Evolutionary conservation across 1,140 invertebrate genomes (phyloP).

Genomic region (Heliothis virescens): DNA sequence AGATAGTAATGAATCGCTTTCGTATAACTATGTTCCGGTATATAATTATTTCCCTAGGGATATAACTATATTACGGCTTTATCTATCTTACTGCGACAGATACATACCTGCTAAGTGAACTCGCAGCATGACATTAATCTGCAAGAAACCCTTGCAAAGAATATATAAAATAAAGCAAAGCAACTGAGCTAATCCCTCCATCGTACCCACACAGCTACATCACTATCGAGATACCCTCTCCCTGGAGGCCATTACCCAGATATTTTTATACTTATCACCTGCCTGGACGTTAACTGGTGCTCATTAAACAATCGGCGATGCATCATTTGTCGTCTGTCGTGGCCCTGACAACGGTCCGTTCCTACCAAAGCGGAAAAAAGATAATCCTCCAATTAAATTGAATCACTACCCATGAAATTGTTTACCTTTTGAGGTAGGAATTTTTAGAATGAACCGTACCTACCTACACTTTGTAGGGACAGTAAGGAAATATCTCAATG

Average conservation of each 20-base stretch:
- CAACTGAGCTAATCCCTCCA: too few relatives aligned
- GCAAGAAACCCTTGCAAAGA: too few relatives aligned
- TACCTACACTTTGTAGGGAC: conserved; percentile 1
- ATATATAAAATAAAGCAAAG: too few relatives aligned
- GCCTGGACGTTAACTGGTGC: conserved; percentile 20
- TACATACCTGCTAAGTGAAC: too few relatives aligned
- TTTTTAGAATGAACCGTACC: conserved; percentile 48
- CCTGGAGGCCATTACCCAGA: neutral
- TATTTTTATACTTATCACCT: conserved; percentile 38
- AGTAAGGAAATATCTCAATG: neutral
- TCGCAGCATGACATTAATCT: too few relatives aligned
- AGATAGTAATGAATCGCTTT: too few relatives aligned
- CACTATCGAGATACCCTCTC: neutral
- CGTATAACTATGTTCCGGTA: too few relatives aligned
- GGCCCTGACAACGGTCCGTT: conserved; percentile 74
- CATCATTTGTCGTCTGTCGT: conserved; percentile 80
- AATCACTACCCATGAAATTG: conserved; percentile 82
- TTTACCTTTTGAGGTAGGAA: conserved; percentile 77
- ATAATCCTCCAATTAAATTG: conserved; percentile 82
- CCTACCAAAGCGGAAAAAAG: conserved; percentile 71
- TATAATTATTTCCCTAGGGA: too few relatives aligned
- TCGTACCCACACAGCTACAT: neutral
- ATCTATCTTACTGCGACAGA: too few relatives aligned
- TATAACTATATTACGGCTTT: too few relatives aligned
- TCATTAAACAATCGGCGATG: conserved; percentile 51